These are phyloP conservation scores for Caenorhabditis parvicauda DNA, from an alignment of 2,888 invertebrate genomes.

Conservation along the genomic window DNA sequence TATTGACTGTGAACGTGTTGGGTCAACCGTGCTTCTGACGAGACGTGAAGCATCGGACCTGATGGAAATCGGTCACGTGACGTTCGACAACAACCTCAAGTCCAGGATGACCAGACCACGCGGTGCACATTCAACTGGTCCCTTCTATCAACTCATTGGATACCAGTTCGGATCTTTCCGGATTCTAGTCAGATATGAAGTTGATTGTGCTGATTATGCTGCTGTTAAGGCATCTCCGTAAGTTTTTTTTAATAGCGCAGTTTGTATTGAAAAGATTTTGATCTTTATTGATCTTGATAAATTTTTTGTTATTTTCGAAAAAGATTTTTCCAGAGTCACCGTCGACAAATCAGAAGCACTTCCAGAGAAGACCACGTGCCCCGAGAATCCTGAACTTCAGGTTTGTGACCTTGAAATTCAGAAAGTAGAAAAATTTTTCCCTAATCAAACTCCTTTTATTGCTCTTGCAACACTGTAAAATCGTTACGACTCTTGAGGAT, in stretches of 20 bases:
- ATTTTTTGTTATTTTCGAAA: not conserved
- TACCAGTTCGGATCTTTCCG: slow-evolving; percentile 60
- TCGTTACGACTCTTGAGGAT: no score
- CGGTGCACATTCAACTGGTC: slow-evolving; percentile 54
- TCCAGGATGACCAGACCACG: slow-evolving; percentile 54
- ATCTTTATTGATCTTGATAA: not conserved
- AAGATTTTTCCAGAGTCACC: slow-evolving; percentile 25
- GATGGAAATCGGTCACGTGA: slow-evolving; percentile 56
- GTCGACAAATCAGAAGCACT: slow-evolving; percentile 45
- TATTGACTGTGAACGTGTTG: slow-evolving; percentile 62
- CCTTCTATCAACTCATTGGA: slow-evolving; percentile 56
- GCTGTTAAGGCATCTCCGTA: slow-evolving; percentile 46
- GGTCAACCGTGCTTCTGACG: slow-evolving; percentile 59
- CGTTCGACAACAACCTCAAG: slow-evolving; percentile 56
- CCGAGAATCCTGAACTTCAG: slow-evolving; percentile 44
- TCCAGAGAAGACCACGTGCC: slow-evolving; percentile 47
- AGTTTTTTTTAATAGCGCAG: slow-evolving; percentile 3
- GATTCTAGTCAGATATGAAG: slow-evolving; percentile 60
- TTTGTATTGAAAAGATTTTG: not conserved
- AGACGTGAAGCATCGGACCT: slow-evolving; percentile 61
- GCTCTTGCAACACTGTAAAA: no score
- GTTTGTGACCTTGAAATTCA: no score
- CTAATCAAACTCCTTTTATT: no score
- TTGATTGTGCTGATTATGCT: slow-evolving; percentile 60
- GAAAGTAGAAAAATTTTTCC: no score